These are phyloP conservation scores for Platypus cylindrus DNA, from an alignment of 2,888 invertebrate genomes.

Conservation along the genomic window DNA sequence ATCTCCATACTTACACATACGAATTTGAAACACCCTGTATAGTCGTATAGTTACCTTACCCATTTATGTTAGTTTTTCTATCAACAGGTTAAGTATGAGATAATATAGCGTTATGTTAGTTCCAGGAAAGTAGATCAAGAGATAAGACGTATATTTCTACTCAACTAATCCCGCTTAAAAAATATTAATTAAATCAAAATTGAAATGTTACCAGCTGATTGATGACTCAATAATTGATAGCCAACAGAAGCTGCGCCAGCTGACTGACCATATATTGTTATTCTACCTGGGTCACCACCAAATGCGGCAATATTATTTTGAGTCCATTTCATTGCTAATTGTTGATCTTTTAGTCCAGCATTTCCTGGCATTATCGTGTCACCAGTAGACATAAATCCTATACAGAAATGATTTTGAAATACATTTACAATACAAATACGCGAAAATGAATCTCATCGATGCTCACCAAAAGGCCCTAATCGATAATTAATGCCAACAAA, in stretches of 20 bases:
- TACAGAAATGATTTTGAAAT: background rate
- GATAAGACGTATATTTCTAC: too few relatives aligned
- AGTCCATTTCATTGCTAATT: conserved; percentile 24
- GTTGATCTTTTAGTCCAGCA: conserved; percentile 27
- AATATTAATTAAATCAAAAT: too few relatives aligned
- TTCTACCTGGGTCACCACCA: conserved; percentile 25
- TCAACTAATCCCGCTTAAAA: too few relatives aligned
- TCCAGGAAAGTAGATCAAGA: too few relatives aligned
- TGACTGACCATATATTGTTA: conserved; percentile 25
- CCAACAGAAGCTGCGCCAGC: conserved; percentile 26
- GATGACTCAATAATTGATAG: conserved; percentile 19
- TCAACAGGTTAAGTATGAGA: too few relatives aligned
- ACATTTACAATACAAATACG: background rate
- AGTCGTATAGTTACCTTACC: too few relatives aligned
- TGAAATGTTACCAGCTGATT: too few relatives aligned
- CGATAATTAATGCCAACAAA: conserved; percentile 20
- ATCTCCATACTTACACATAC: too few relatives aligned
- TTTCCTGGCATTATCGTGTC: conserved; percentile 25
- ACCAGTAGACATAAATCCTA: conserved; percentile 26
- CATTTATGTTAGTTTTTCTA: too few relatives aligned
- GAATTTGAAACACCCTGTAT: too few relatives aligned
- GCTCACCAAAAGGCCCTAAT: conserved; percentile 19
- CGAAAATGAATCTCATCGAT: background rate
- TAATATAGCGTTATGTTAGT: too few relatives aligned
- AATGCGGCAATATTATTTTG: conserved; percentile 24